Evolutionary conservation across 2,888 invertebrate genomes (phyloP).

Genomic region (Cataglyphis altisquamis): DNA sequence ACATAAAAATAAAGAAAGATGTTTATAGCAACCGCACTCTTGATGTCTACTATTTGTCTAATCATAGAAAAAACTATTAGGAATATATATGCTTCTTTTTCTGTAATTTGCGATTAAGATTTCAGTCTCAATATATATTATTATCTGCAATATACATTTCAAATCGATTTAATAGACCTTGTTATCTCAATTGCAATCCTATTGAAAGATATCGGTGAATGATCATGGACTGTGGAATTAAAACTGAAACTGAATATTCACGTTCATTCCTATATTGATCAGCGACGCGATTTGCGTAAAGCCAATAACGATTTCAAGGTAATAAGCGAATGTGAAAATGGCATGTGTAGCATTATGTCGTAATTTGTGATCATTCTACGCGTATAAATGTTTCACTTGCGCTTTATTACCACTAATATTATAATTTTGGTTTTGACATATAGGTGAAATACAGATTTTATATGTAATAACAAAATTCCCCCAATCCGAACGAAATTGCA

Average conservation of each 20-base stretch:
- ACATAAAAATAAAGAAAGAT: not conserved
- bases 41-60: not conserved
- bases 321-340: slow-evolving; percentile 26
- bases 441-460: not conserved
- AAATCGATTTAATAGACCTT: slow-evolving; percentile 4
- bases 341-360: not conserved
- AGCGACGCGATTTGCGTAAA: slow-evolving; percentile 22
- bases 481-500: slow-evolving; percentile 41
- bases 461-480: not conserved
- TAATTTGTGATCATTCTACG: slow-evolving; percentile 2
- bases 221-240: slow-evolving; percentile 36
- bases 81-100: not conserved
- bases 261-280: slow-evolving; percentile 15
- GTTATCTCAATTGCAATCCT: slow-evolving; percentile 10
- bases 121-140: not conserved
- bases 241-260: slow-evolving; percentile 40
- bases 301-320: slow-evolving; percentile 45
- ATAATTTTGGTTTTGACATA: not conserved
- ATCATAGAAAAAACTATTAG: not conserved
- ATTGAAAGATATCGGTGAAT: slow-evolving; percentile 20
- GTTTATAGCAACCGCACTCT: not conserved
- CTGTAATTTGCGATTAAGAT: not conserved
- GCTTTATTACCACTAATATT: slow-evolving; percentile 4
- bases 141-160: slow-evolving; percentile 2
- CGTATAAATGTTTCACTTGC: not conserved